Evolutionary conservation across 2,888 invertebrate genomes (phyloP).

Genomic region (Cephonodes hylas): DNA sequence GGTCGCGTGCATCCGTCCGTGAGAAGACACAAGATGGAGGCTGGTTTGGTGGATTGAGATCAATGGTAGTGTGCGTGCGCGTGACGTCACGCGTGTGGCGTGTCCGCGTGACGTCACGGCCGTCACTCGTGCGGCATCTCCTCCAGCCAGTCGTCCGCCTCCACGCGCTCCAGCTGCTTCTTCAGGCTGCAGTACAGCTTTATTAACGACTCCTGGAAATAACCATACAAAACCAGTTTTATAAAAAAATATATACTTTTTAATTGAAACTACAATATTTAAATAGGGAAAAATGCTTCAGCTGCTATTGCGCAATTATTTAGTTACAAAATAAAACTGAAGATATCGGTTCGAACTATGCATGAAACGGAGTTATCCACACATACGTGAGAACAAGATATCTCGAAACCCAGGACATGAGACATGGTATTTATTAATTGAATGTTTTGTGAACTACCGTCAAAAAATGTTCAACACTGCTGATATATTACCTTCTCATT

Average conservation of each 20-base stretch:
- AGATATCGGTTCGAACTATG: too few species aligned
- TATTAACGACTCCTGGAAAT: conserved; percentile 83
- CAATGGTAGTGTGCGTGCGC: conserved; percentile 31
- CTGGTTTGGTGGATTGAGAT: conserved; percentile 58
- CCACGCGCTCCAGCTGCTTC: conserved; percentile 82
- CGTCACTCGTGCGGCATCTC: conserved; percentile 73
- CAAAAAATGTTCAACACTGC: not conserved
- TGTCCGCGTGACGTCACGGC: conserved; percentile 24
- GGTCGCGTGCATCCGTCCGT: conserved; percentile 17
- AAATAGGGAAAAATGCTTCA: too few species aligned
- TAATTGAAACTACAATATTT: too few species aligned
- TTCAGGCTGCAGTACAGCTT: conserved; percentile 84
- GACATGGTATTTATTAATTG: too few species aligned
- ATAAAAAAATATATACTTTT: not conserved
- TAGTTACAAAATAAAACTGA: too few species aligned
- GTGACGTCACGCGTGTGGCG: conserved; percentile 12
- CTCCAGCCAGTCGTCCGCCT: conserved; percentile 79
- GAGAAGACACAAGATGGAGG: conserved; percentile 34
- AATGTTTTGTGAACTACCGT: too few species aligned
- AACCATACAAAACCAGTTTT: conserved; percentile 4
- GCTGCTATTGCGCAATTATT: too few species aligned
- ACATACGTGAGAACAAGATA: too few species aligned
- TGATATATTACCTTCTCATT: conserved; percentile 84
- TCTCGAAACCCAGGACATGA: too few species aligned
- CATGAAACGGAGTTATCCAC: too few species aligned